Evolutionary conservation across 2,888 invertebrate genomes (phyloP), one percentile per base, ranked within the genome.

Genomic region (Macrophya alboannulata): DNA sequence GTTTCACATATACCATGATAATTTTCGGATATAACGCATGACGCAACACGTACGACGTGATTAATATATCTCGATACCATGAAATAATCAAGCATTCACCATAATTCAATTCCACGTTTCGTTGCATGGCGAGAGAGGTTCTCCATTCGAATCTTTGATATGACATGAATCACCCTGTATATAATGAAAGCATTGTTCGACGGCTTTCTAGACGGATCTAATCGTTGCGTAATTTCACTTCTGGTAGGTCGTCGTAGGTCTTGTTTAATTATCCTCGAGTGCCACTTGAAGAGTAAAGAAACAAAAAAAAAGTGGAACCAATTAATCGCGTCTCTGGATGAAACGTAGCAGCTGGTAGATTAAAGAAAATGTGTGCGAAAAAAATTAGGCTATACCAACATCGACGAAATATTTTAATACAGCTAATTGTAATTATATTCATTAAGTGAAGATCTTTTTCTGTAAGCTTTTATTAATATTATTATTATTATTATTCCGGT

Each of bases 231-330:
- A 81, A 59, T 81, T 81, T 37, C 62, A 81, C 12, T 81, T 81
- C 62, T 81, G 81, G 21, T 77, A 40, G 81, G 59, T 62, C 59
- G 59, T n/a, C 62, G 81, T 81, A 51, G 40, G 81, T 81, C 81
- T 81, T 62, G 62, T 59, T 81, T 59, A 81, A 62, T 81, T 81
- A 62, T 62, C 51, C 81, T 43, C 81, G 81, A 81, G 62, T 81
- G 81, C 59, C 59, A 62, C 81, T 59, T 21, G 40, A 43, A n/a
- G 17, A 76, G 43, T 37, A 40, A 74, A 48, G 25, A 48, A 71
- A 45, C 9, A 51, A 76, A 25, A 81, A 62, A 62, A 81, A 81
- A 62, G 37, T 59, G n/a, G 25, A 62, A 81, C 81, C 81, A 81
- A 81, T 81, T 81, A 62, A 81, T 59, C 15, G 43, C 40, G 81